Evolutionary conservation across 2,888 invertebrate genomes (phyloP).

Genomic region (Galerucella nymphaeae): DNA sequence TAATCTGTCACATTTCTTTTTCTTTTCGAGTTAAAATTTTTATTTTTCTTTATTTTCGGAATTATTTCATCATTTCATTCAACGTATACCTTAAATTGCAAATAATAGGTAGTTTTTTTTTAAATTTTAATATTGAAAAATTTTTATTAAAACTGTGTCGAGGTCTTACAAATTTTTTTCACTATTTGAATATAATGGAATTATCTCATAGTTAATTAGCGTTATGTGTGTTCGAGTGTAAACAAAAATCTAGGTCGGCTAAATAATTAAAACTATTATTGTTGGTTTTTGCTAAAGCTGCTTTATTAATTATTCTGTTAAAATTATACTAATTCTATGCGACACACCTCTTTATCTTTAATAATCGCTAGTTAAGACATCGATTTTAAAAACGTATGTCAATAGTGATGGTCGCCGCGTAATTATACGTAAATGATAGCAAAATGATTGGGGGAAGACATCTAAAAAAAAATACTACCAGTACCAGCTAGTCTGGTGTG

Average conservation of each 20-base stretch:
- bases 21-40: too few species aligned
- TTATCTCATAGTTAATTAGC: conserved; percentile 41
- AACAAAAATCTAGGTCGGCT: conserved; percentile 40
- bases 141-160: conserved; percentile 36
- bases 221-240: conserved; percentile 37
- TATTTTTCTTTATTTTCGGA: too few species aligned
- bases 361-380: background rate
- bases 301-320: conserved; percentile 22
- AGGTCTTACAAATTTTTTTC: conserved; percentile 35
- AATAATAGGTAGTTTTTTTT: conserved; percentile 18
- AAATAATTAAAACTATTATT: conserved; percentile 34
- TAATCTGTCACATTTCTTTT: too few species aligned
- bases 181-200: conserved; percentile 41
- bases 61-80: background rate
- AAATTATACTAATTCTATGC: conserved; percentile 8
- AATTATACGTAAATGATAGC: background rate
- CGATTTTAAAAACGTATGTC: background rate
- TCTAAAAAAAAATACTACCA: too few species aligned
- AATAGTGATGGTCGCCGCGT: background rate
- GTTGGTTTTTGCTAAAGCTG: conserved; percentile 24
- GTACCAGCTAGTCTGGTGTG: too few species aligned
- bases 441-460: too few species aligned
- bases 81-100: background rate
- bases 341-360: background rate
- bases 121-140: conserved; percentile 30